Evolutionary conservation across 2,797 vertebrate genomes (phyloP), one percentile per base, ranked within the genome.

Genomic region (Telmatherina bonti): DNA sequence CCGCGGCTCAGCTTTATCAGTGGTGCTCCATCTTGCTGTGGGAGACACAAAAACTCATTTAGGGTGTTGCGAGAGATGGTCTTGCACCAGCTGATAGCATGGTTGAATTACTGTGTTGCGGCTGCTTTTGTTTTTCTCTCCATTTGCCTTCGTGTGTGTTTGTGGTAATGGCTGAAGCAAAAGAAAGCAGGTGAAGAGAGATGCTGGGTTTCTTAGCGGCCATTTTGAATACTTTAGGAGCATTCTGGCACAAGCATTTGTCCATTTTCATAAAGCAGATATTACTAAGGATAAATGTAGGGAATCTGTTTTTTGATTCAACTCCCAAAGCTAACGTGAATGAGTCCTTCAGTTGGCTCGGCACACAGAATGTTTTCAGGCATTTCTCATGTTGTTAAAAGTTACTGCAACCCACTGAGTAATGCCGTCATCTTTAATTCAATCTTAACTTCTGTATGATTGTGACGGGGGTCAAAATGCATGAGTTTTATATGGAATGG

Each of bases 11-110:
- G 70, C 78, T 88, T 87, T 80, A 90, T 89, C 88, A 78, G 74
- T 7, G 16, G 74, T 76, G 82, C 83, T 86, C 75, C 79, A 83
- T 92, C 88, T 87, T 88, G 70, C 83, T n/a, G 24, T 55, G 61
- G 69, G 82, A 81, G 78, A 85, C 83, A 73, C 53, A 2, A 73
- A 71, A 89, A 85, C 78, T 84, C 81, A 86, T 88, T 89, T 86
- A 79, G 76, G 76, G 59, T 80, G 79, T 82, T 83, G 81, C 79
- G 78, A 73, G 75, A 71, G 75, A 82, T 71, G 82, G 74, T 78
- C 81, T 73, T 6, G 11, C 68, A 51, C 51, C 59, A 45, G 73
- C 70, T 54, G 59, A 89, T 75, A 77, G 73, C 69, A 2, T 13
- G 7, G 57, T 10, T 86, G 85, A 90, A 77, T 88, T 88, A 88